Conservation (phyloP, 2,888 invertebrate species). For the Campoplex capitator region DNA sequence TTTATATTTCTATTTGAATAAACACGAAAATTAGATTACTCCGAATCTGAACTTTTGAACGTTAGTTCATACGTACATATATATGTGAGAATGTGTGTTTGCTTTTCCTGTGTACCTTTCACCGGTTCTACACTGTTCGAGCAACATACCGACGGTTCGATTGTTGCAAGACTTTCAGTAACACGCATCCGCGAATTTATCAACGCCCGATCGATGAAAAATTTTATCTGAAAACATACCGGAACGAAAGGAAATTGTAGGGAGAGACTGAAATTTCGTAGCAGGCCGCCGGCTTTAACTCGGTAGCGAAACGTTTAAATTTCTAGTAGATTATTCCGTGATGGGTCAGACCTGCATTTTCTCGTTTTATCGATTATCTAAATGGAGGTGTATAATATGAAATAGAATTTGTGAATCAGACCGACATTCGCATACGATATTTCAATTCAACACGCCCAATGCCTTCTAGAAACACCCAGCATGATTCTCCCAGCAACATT, state of each 20-base stretch:
- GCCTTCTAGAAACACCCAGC: neutral
- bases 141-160: conserved; percentile 47
- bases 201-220: conserved; percentile 15
- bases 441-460: neutral
- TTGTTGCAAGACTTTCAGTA: conserved; percentile 15
- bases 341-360: conserved; percentile 9
- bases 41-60: neutral
- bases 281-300: neutral
- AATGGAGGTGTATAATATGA: neutral
- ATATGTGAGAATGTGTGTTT: neutral
- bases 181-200: conserved; percentile 14
- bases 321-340: conserved; percentile 13
- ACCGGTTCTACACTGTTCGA: conserved; percentile 57
- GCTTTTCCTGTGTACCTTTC: conserved; percentile 57
- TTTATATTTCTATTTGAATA: neutral
- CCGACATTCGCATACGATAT: neutral
- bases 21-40: neutral
- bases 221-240: conserved; percentile 4
- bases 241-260: neutral
- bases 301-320: neutral
- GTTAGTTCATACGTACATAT: neutral
- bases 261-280: neutral
- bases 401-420: neutral
- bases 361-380: neutral
- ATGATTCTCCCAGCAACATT: neutral